Conservation (phyloP, 2,113 vertebrate species). For the Dicentrarchus labrax region DNA sequence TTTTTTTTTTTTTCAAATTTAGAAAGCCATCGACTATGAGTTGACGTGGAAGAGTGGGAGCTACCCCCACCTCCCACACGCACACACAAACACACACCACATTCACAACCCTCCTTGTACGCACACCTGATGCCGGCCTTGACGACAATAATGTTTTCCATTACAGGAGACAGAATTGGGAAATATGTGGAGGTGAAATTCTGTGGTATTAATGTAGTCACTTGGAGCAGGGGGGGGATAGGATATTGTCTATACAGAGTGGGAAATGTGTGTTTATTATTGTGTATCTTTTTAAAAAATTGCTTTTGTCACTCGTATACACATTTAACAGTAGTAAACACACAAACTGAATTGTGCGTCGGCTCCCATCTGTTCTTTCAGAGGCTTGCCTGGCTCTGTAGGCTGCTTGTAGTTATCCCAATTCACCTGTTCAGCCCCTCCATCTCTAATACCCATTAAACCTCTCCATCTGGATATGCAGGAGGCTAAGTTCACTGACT, state of each 20-base stretch:
- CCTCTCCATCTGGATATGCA: slow-evolving; percentile 63
- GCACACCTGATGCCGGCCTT: slow-evolving; percentile 76
- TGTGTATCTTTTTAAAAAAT: slow-evolving; percentile 28
- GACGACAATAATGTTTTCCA: slow-evolving; percentile 75
- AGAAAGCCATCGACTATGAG: slow-evolving; percentile 78
- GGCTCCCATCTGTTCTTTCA: slow-evolving; percentile 31
- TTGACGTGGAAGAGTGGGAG: slow-evolving; percentile 66
- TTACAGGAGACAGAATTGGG: slow-evolving; percentile 59
- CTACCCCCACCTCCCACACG: slow-evolving; percentile 31
- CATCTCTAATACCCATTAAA: slow-evolving; percentile 69
- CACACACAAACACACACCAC: slow-evolving; percentile 25
- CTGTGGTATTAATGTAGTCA: slow-evolving; percentile 54
- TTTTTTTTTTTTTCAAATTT: slow-evolving; percentile 64
- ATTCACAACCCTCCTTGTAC: slow-evolving; percentile 15
- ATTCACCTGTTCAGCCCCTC: slow-evolving; percentile 57
- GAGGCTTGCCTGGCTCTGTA: neutral
- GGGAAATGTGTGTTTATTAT: slow-evolving; percentile 33
- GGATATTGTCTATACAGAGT: slow-evolving; percentile 28
- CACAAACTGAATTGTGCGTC: slow-evolving; percentile 6
- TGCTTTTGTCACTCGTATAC: slow-evolving; percentile 13
- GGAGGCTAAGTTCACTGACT: slow-evolving; percentile 51
- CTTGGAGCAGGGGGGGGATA: slow-evolving; percentile 40
- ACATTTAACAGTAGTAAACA: slow-evolving; percentile 21
- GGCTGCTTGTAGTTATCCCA: slow-evolving; percentile 39
- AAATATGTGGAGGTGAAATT: slow-evolving; percentile 65